Base-by-base conservation (phyloP, 2,113 vertebrate species). In the Dipodomys spectabilis region DNA sequence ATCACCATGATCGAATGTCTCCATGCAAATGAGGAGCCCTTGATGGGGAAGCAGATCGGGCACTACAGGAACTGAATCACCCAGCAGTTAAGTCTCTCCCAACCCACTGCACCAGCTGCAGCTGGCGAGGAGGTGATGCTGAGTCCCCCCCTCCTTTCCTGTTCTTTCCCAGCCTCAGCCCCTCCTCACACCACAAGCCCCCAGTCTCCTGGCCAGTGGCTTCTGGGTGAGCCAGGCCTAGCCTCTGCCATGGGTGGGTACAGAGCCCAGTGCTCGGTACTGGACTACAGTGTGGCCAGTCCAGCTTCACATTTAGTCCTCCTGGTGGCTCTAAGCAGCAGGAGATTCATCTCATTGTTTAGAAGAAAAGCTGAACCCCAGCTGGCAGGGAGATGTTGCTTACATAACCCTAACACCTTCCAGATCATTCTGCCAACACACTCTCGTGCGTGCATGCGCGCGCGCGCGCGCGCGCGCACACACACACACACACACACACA, bases 11-110 rank as follows among this genome's bases (percentile, higher is more conserved):
- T 81, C 73, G 35, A 92, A 79, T 72, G 67, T 84, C 91, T 94
- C 88, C 44, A 57, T 72, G 78, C 94, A 83, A 81, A 93, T 93
- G 39, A 84, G 75, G 49, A 57, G 90, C 94, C 87, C 73, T 64
- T 57, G n/a, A 23, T 7, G 8, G n/a, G 2, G 45, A 79, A 35
- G 91, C 95, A 82, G 86, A 71, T 72, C 23, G 25, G 2, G 5
- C 68, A 62, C 19, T 25, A 77, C 71, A 67, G 28, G 62, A 53
- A 67, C 89, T 49, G 86, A 84, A 80, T 94, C 93, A 91, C 60
- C 0, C 22, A 79, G 60, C 83, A 39, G 25, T 53, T n/a, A 79
- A n/a, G 60, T 28, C 30, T 57, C 53, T 57, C 20, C 73, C 53
- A 57, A 57, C 53, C 68, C 23, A n/a, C 65, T 0, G 1, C 62